phyloP scores from a whole-genome alignment of 1,140 invertebrate species.

The Kradibia gibbosae region DNA sequence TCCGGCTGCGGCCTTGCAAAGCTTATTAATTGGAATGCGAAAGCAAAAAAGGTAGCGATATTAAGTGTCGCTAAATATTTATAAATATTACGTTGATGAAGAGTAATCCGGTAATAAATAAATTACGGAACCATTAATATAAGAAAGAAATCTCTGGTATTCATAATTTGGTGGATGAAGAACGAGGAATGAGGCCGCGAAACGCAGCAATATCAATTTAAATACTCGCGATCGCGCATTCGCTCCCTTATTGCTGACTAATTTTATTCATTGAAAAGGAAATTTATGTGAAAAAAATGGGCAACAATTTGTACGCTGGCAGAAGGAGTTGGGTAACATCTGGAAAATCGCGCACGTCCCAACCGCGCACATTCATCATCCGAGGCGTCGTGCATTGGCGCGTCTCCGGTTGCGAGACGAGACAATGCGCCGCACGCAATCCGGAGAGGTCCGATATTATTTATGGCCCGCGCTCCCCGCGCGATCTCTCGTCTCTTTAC shows the following conservation, averaged over 20 bases:
- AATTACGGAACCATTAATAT: neutral
- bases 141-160: neutral
- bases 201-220: conserved; percentile 26
- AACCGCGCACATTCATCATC: conserved; percentile 44
- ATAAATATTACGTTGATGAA: neutral
- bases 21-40: neutral
- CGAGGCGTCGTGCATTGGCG: conserved; percentile 8
- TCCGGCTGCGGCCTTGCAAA: neutral
- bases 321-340: conserved; percentile 46
- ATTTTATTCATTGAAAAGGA: conserved; percentile 46
- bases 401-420: conserved; percentile 26
- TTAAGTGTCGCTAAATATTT: neutral
- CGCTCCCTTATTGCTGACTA: neutral
- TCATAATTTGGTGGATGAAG: neutral
- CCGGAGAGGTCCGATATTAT: conserved; percentile 18
- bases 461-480: conserved; percentile 14
- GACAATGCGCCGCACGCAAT: conserved; percentile 37
- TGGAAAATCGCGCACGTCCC: conserved; percentile 41
- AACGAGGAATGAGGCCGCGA: neutral
- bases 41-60: neutral
- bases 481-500: conserved; percentile 11
- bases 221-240: neutral
- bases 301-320: conserved; percentile 32
- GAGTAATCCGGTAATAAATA: neutral
- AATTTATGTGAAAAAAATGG: conserved; percentile 41